phyloP scores from a whole-genome alignment of 1,140 invertebrate genomes.

The Oscheius sp. region DNA sequence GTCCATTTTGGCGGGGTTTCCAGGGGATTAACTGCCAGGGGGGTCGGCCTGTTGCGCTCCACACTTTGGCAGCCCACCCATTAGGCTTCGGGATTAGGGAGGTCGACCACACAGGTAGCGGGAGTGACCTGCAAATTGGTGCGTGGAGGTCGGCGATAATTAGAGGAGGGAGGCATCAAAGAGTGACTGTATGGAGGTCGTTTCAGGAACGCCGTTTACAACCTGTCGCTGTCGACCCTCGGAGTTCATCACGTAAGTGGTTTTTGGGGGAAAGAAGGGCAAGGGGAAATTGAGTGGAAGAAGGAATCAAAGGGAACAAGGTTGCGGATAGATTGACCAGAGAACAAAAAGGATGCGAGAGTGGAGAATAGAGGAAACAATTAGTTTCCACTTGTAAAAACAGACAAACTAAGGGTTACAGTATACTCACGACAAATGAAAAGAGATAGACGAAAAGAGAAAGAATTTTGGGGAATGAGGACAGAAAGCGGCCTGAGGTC shows the following conservation, averaged over 20 bases:
- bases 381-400: no score
- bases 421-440: no score
- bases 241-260: constrained; percentile 42
- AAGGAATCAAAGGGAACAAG: no score
- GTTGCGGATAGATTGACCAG: no score
- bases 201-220: constrained; percentile 56
- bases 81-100: neutral
- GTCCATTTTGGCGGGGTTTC: no score
- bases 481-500: neutral
- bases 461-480: neutral
- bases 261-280: no score
- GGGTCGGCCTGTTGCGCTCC: neutral
- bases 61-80: neutral
- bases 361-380: no score
- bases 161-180: neutral
- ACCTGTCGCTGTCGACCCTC: constrained; percentile 45
- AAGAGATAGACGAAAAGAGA: neutral
- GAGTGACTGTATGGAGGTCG: neutral
- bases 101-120: neutral
- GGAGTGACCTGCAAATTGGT: neutral
- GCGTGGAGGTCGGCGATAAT: neutral
- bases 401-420: no score
- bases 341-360: no score
- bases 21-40: neutral
- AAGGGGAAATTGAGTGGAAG: no score